phyloP scores from a whole-genome alignment of 2,113 vertebrate genomes.

The Sphyrna mokarran region DNA sequence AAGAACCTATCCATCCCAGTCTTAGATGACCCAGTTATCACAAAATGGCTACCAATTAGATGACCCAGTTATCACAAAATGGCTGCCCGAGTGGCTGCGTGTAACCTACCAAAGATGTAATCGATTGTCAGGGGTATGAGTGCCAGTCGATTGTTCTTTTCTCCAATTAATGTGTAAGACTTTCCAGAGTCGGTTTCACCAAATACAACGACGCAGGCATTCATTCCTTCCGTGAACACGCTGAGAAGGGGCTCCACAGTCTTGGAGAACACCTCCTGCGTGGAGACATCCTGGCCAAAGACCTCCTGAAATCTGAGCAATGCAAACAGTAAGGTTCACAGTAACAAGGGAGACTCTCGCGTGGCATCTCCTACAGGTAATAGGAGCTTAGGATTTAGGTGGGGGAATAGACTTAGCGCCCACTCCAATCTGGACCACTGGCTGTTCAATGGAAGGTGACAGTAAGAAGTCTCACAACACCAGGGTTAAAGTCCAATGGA shows the following conservation, averaged over 20 bases:
- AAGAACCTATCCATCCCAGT: too few species aligned
- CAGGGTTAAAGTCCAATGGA: too few species aligned
- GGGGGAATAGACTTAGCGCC: too few species aligned
- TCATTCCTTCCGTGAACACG: conserved; percentile 26
- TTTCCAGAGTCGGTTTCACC: conserved; percentile 18
- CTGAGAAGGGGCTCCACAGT: conserved; percentile 10
- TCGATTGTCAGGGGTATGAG: conserved; percentile 26
- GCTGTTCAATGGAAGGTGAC: too few species aligned
- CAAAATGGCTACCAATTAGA: too few species aligned
- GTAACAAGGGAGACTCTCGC: too few species aligned
- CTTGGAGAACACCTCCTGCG: neutral
- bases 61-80: too few species aligned
- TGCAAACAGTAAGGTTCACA: neutral
- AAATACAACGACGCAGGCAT: neutral
- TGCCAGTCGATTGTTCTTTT: conserved; percentile 18
- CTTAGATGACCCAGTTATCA: too few species aligned
- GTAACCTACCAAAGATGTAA: conserved; percentile 25
- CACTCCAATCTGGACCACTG: neutral
- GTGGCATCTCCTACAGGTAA: neutral
- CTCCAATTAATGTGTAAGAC: neutral
- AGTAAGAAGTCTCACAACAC: too few species aligned
- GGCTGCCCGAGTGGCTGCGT: neutral
- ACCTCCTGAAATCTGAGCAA: conserved; percentile 30
- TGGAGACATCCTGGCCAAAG: conserved; percentile 16
- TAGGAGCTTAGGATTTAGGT: too few species aligned